Percentiles rank a stretch among this genome's conserved stretches.
Evolutionary conservation across 2,797 vertebrate species (phyloP).

Genomic region (Danio choprae): DNA sequence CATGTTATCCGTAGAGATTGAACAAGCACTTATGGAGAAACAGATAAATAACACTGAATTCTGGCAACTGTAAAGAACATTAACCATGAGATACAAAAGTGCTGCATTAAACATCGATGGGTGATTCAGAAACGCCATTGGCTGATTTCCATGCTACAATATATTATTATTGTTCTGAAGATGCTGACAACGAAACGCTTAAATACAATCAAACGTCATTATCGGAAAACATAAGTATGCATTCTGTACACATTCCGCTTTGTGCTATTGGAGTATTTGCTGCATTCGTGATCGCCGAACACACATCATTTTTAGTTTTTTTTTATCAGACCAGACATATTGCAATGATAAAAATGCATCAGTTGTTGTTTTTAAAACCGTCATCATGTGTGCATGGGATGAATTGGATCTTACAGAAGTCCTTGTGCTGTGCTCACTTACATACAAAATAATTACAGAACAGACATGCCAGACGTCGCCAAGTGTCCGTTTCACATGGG

Average conservation of each 20-base stretch:
- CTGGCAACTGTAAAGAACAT: slow-evolving; percentile 35
- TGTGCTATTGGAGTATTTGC: slow-evolving; percentile 48
- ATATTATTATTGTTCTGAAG: slow-evolving; percentile 31
- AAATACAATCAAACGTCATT: slow-evolving; percentile 77
- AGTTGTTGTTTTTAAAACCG: slow-evolving; percentile 43
- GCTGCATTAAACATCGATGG: slow-evolving; percentile 29
- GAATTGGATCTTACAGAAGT: slow-evolving; percentile 52
- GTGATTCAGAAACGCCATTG: slow-evolving; percentile 30
- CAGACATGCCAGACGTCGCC: slow-evolving; percentile 67
- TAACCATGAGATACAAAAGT: slow-evolving; percentile 37
- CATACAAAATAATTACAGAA: slow-evolving; percentile 64
- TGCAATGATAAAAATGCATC: slow-evolving; percentile 51
- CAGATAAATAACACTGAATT: slow-evolving; percentile 39
- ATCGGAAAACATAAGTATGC: slow-evolving; percentile 55
- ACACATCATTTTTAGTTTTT: slow-evolving; percentile 3
- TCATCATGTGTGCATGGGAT: slow-evolving; percentile 52
- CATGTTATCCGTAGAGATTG: slow-evolving; percentile 22
- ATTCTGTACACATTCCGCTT: slow-evolving; percentile 50
- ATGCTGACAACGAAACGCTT: slow-evolving; percentile 43
- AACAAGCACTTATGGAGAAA: slow-evolving; percentile 39
- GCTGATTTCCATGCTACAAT: slow-evolving; percentile 42
- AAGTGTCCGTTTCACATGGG: slow-evolving; percentile 71
- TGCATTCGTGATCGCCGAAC: slow-evolving; percentile 51
- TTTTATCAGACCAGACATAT: slow-evolving; percentile 40
- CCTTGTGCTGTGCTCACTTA: slow-evolving; percentile 38